Base-by-base conservation (phyloP, 2,797 vertebrate genomes). In the Sylvilagus floridanus region DNA sequence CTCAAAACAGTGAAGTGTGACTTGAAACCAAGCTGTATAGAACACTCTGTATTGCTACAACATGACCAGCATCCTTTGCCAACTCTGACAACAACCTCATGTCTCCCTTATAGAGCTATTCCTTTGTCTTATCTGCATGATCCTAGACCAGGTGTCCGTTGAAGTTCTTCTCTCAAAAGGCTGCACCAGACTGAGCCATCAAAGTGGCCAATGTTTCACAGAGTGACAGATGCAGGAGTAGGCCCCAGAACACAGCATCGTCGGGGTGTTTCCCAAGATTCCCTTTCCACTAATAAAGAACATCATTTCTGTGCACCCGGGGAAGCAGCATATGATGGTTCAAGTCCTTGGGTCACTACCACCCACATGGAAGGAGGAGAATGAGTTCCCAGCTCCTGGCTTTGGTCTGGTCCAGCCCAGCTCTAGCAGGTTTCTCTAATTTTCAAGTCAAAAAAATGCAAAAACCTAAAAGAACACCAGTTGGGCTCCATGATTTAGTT, bases 111-210 rank as follows among this genome's bases (percentile, higher is more conserved):
- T 9, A 83, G 81, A 88, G 62, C 1, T 28, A 10, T 3, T 28
- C 30, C 4, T 50, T 6, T 16, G 26, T 63, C 14, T 2, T 6
- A 16, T 32, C n/a, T 16, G 7, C 0, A 1, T 75, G 19, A 26
- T 42, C 14, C 32, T 57, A 1, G 30, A 28, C 28, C 69, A 35
- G 42, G 5, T 60, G 24, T 30, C 78, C 66, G 1, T 35, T 13
- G 57, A 5, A 69, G 10, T 50, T 73, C 30, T 63, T 32, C 60
- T 24, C n/a, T 62, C 28, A 4, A 1, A 28, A 76, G 47, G 35
- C 52, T 1, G 14, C 69, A 19, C 24, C 28, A 86, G 47, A 5
- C 10, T 10, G 35, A 32, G 19, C 26, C 42, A 47, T 69, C 7
- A 35, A 19, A 86, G 16, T 17, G 3, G 7, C 32, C n/a, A n/a